Base-by-base conservation (phyloP, 1,140 invertebrate species). In the Saccostrea cuccullata region DNA sequence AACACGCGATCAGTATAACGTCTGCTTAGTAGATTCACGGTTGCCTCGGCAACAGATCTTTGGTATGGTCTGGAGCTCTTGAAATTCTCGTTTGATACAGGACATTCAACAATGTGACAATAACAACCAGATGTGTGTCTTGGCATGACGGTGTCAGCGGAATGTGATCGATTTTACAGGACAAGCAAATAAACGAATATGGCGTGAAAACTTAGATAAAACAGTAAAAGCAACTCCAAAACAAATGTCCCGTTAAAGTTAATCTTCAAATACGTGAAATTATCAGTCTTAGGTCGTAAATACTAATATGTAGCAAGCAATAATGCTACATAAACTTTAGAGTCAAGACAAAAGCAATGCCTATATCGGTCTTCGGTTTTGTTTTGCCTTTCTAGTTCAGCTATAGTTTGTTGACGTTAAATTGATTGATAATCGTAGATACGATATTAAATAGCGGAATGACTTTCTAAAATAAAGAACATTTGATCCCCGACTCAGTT, bases 11-110 rank as follows among this genome's bases (percentile, higher is more conserved):
- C 70, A 26, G 70, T 77, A 77, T 13, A 77, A 26, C 26, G 70
- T 77, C 70, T 77, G 70, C 70, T 77, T 36, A 2, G 70, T 77
- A 77, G 70, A 77, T 77, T 26, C 70, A 26, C 30, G 26, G 70
- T 77, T 77, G 26, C 70, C 70, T 30, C 70, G 70, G 70, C 26
- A 77, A 77, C 70, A 26, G 70, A 77, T 77, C 70, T 77, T 77
- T 36, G 70, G 70, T 77, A 77, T 26, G 70, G 70, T 30, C 70
- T 15, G 70, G 70, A 77, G 70, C 70, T 77, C 70, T 77, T 77
- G 70, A 77, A 77, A 77, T 77, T 77, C 70, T 77, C 70, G 70
- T 77, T 77, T 77, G 70, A 77, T 77, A 77, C 70, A 77, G 70
- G 70, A 77, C 70, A 26, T 30, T 77, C 70, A 77, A 77, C 70